These are phyloP conservation scores for Zaprionus davidi DNA, from an alignment of 1,140 invertebrate genomes.

Conservation along the genomic window DNA sequence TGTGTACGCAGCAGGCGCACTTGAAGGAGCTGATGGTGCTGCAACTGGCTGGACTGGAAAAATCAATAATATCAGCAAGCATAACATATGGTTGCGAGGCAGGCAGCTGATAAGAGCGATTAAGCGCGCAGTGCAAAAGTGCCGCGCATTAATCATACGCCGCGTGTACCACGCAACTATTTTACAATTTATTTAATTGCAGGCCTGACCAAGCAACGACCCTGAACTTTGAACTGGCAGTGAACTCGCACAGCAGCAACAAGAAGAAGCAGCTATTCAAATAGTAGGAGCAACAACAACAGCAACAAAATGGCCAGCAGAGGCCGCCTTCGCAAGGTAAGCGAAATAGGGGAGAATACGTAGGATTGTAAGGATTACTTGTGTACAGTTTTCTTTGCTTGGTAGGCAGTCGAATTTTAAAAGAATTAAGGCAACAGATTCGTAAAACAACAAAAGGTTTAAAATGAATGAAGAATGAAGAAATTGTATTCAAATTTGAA, in stretches of 20 bases:
- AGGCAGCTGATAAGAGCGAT: conserved; percentile 44
- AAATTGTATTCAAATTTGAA: no score
- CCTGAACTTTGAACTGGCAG: conserved; percentile 67
- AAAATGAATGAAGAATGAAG: neutral
- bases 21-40: conserved; percentile 8
- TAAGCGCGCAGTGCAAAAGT: conserved; percentile 34
- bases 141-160: conserved; percentile 69
- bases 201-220: conserved; percentile 47
- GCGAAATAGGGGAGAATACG: conserved; percentile 18
- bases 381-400: neutral
- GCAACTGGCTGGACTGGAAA: conserved; percentile 51
- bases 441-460: no score
- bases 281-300: neutral
- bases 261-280: conserved; percentile 8
- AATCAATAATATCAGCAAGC: conserved; percentile 58
- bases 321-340: conserved; percentile 71
- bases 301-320: conserved; percentile 60
- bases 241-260: conserved; percentile 54
- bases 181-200: conserved; percentile 47
- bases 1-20: neutral
- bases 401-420: neutral
- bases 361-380: neutral
- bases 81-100: conserved; percentile 54
- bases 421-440: no score
- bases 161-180: conserved; percentile 63